A percentile compares a stretch with the other conserved stretches of the same genome.
phyloP scores from a whole-genome alignment of 2,113 vertebrate genomes.

The Zosterops lateralis region DNA sequence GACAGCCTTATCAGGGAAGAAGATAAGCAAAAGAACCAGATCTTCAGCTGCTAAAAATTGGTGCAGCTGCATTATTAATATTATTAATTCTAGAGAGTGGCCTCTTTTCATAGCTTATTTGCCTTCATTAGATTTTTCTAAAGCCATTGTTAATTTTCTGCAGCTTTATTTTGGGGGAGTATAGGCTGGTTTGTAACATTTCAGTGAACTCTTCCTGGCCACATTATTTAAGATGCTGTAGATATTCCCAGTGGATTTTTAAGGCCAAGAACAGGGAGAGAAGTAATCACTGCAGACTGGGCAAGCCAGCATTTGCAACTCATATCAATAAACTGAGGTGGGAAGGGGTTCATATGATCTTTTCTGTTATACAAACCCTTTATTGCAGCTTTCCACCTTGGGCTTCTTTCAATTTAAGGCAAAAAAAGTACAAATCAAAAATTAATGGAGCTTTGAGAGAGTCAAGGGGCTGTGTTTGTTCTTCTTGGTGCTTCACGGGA shows the following conservation, averaged over 20 bases:
- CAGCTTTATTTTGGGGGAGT: not conserved
- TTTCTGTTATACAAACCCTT: not conserved
- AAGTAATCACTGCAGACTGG: not conserved
- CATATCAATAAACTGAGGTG: accelerated
- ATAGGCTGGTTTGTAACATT: not conserved
- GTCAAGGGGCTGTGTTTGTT: not conserved
- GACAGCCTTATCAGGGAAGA: not conserved
- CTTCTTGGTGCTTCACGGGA: not conserved
- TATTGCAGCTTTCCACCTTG: not conserved
- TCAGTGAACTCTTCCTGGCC: not conserved
- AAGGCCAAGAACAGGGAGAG: not conserved
- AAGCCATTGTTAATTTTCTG: not conserved
- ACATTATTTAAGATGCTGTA: not conserved
- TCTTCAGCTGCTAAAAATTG: slow-evolving; percentile 12
- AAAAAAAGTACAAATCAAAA: not conserved
- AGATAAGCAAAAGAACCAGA: not conserved
- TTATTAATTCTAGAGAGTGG: not conserved
- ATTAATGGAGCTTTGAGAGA: not conserved
- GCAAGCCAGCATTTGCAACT: not conserved
- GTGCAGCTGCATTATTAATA: slow-evolving; percentile 30
- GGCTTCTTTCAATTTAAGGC: not conserved
- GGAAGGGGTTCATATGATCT: not conserved
- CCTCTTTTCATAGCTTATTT: slow-evolving; percentile 19
- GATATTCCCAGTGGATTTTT: not conserved
- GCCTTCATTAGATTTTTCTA: not conserved